Evolutionary conservation across 2,888 invertebrate genomes (phyloP).

Genomic region (Nudaria mundana): DNA sequence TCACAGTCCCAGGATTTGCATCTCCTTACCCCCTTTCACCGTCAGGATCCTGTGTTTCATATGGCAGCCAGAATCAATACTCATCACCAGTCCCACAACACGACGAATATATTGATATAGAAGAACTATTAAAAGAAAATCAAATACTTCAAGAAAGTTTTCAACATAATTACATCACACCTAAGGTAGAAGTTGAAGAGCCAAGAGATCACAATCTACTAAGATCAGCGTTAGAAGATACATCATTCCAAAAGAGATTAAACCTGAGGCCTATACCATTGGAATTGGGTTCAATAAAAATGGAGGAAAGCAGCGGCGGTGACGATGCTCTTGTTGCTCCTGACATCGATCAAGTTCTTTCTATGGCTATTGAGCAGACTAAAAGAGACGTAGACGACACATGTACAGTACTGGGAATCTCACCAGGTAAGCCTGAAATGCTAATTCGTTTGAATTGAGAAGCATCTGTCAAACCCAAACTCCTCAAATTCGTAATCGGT

Average conservation of each 20-base stretch:
- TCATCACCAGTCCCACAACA: conserved; percentile 79
- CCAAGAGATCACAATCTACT: conserved; percentile 88
- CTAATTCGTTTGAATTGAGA: conserved; percentile 26
- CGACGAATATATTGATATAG: conserved; percentile 83
- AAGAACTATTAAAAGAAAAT: conserved; percentile 81
- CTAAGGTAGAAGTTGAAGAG: conserved; percentile 80
- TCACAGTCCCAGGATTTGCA: conserved; percentile 73
- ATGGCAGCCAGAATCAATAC: conserved; percentile 80
- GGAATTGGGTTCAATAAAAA: conserved; percentile 82
- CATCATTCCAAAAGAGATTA: conserved; percentile 91
- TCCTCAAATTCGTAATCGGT: too few relatives aligned
- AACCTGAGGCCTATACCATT: conserved; percentile 90
- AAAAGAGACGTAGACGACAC: conserved; percentile 92
- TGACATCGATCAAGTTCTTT: conserved; percentile 91
- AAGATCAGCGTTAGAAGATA: conserved; percentile 90
- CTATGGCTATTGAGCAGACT: conserved; percentile 92
- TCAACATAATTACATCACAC: conserved; percentile 68
- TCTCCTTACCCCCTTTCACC: conserved; percentile 80
- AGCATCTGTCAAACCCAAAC: too few relatives aligned
- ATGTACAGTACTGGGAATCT: conserved; percentile 92
- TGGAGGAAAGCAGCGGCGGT: conserved; percentile 85
- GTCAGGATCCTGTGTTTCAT: conserved; percentile 79
- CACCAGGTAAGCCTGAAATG: conserved; percentile 86
- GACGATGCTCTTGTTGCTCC: conserved; percentile 84
- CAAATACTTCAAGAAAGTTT: conserved; percentile 74